Conservation (phyloP, 2,797 vertebrate species). For the Aphelocoma californica region DNA sequence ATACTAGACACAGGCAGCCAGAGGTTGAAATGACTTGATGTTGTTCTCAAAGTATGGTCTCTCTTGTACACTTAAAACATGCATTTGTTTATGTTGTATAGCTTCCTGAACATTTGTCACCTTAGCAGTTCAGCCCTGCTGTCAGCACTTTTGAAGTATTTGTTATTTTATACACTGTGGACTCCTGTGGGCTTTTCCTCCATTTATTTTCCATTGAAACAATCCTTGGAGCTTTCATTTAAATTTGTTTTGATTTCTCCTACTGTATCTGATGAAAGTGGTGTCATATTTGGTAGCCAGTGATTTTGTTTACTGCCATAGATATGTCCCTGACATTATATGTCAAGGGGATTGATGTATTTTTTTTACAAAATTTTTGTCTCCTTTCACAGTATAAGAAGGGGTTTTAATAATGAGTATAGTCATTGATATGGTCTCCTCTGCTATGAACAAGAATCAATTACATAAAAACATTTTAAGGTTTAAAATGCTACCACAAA, state of each 20-base stretch:
- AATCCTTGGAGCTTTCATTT: slow-evolving; percentile 11
- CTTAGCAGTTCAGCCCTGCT: slow-evolving; percentile 30
- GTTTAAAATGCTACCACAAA: neutral
- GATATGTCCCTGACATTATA: neutral
- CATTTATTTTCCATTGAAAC: slow-evolving; percentile 49
- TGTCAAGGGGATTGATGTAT: neutral
- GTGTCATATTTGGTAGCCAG: neutral
- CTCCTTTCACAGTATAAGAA: neutral
- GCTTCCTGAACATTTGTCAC: slow-evolving; percentile 27
- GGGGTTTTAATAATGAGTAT: neutral
- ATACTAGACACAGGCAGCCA: neutral
- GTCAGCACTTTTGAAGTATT: slow-evolving; percentile 53
- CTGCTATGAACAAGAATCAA: neutral
- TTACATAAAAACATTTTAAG: neutral
- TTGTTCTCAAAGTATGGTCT: neutral
- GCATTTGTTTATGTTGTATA: slow-evolving; percentile 16
- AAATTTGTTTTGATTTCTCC: slow-evolving; percentile 39
- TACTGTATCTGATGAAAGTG: neutral
- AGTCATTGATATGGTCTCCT: neutral
- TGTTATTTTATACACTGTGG: slow-evolving; percentile 37
- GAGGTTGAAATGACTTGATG: neutral
- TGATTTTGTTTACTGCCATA: neutral
- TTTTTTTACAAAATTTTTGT: neutral
- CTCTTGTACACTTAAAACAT: neutral
- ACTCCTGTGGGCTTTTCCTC: neutral